phyloP scores from a whole-genome alignment of 2,113 vertebrate genomes.

The western clawed frog (Xenopus tropicalis) region UCB_Xtro_10.0 CM004447.2:145462501-145463000 shows the following conservation, averaged over 20 bases:
- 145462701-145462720: too few species aligned
- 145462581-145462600: too few species aligned
- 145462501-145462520: too few species aligned
- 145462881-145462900: not conserved
- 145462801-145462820: slow-evolving; percentile 6
- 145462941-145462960: not conserved
- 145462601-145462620: too few species aligned
- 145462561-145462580: too few species aligned
- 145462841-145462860: not conserved
- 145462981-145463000: not conserved
- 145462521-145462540: too few species aligned
- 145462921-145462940: not conserved
- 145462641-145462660: too few species aligned
- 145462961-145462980: slow-evolving; percentile 3
- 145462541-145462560: too few species aligned
- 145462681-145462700: too few species aligned
- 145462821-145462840: not conserved
- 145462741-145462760: not conserved
- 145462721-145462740: not conserved
- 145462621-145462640: too few species aligned
- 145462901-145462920: not conserved
- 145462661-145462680: too few species aligned
- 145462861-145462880: not conserved
- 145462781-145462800: not conserved
- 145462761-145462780: not conserved